A percentile compares a stretch with the other conserved stretches of the same genome.
phyloP scores from a whole-genome alignment of 2,888 invertebrate species.

The Pyrrhosoma nymphula region DNA sequence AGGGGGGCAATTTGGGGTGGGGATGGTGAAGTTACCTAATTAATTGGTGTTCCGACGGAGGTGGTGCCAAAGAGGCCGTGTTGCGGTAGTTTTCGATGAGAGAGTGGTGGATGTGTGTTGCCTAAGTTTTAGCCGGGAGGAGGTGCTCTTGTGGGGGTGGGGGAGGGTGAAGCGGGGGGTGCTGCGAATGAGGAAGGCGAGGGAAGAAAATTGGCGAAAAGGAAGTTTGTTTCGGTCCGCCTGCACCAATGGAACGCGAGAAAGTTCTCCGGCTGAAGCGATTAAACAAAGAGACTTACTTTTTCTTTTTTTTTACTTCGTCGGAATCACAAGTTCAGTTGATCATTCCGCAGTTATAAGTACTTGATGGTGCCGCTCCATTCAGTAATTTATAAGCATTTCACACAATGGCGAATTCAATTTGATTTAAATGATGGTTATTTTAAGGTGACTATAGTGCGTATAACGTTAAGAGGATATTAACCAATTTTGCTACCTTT shows the following conservation, averaged over 20 bases:
- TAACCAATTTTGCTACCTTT: too few relatives aligned
- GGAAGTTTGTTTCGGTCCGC: background rate
- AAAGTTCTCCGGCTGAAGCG: background rate
- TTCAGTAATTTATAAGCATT: too few relatives aligned
- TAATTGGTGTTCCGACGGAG: constrained; percentile 5
- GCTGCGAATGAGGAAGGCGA: too few relatives aligned
- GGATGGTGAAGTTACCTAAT: background rate
- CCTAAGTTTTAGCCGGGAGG: background rate
- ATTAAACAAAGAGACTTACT: background rate
- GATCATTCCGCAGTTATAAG: too few relatives aligned
- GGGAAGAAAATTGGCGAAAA: background rate
- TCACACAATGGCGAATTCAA: too few relatives aligned
- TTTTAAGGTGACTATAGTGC: too few relatives aligned
- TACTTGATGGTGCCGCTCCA: too few relatives aligned
- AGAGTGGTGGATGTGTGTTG: background rate
- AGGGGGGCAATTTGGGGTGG: background rate
- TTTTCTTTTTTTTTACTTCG: background rate
- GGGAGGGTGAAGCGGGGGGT: background rate
- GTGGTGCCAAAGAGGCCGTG: constrained; percentile 26
- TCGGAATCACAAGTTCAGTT: background rate
- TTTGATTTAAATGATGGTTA: too few relatives aligned
- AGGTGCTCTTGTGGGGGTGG: too few relatives aligned
- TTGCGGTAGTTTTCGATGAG: constrained; percentile 3
- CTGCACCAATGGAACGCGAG: background rate
- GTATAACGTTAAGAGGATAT: too few relatives aligned